phyloP scores from a whole-genome alignment of 23 tunicate species.

The Phallusia fumigata region DNA sequence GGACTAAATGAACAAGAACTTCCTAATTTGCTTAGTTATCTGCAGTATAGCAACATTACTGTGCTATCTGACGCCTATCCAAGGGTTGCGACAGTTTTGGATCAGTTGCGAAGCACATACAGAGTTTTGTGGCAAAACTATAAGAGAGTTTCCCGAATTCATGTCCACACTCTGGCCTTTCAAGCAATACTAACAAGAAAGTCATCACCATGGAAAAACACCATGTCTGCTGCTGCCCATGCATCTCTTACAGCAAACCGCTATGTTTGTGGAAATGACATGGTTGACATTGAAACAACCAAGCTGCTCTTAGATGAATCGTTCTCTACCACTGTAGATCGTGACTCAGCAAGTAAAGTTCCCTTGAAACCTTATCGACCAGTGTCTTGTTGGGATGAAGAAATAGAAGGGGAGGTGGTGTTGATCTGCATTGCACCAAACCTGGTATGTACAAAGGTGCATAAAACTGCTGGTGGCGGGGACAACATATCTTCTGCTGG shows the following conservation, averaged over 20 bases:
- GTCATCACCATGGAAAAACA: conserved; percentile 77
- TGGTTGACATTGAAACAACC: conserved; percentile 51
- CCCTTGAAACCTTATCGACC: conserved; percentile 62
- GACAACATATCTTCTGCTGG: conserved; percentile 99
- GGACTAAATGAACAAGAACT: conserved; percentile 99
- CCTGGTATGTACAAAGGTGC: conserved; percentile 82
- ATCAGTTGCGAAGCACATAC: conserved; percentile 73
- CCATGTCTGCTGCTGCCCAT: conserved; percentile 93
- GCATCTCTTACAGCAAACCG: conserved; percentile 93
- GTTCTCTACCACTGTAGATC: conserved; percentile 59
- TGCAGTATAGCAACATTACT: conserved; percentile 64
- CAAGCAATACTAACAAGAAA: conserved; percentile 90
- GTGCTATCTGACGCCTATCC: conserved; percentile 65
- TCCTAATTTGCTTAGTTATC: conserved; percentile 76
- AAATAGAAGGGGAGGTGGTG: conserved; percentile 46
- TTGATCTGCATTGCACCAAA: conserved; percentile 87
- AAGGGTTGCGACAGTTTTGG: conserved; percentile 87
- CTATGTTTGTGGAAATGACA: conserved; percentile 77
- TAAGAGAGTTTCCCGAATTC: conserved; percentile 58
- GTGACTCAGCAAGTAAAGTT: conserved; percentile 37
- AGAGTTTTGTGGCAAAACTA: conserved; percentile 31
- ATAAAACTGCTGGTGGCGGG: conserved; percentile 97
- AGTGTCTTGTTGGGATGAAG: conserved; percentile 96
- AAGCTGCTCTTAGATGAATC: conserved; percentile 74
- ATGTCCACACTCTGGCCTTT: conserved; percentile 94